Evolutionary conservation across 2,888 invertebrate genomes (phyloP).

Genomic region (Ptychoptera albimana): DNA sequence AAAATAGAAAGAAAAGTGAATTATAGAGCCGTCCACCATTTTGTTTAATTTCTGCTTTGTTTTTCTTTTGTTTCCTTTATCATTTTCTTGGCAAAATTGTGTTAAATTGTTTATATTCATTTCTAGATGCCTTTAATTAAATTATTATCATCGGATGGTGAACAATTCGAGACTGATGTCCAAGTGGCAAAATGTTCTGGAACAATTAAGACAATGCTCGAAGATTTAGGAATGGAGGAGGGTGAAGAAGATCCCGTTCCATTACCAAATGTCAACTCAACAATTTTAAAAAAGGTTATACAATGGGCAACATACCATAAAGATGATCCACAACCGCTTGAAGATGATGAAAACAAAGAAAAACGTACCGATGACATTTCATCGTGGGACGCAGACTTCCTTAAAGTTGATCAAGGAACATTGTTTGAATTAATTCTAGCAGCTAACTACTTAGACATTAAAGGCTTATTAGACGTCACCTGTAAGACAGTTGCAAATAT

Average conservation of each 20-base stretch:
- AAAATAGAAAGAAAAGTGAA: too few relatives aligned
- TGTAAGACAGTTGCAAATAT: constrained; percentile 98
- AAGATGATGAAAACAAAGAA: constrained; percentile 94
- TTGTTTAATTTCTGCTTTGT: too few relatives aligned
- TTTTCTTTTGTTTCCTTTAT: too few relatives aligned
- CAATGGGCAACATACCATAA: constrained; percentile 90
- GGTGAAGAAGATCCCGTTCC: constrained; percentile 92
- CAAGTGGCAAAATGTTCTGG: constrained; percentile 96
- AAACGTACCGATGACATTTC: constrained; percentile 98
- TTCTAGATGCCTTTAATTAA: constrained; percentile 95
- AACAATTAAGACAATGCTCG: constrained; percentile 96
- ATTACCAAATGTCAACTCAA: constrained; percentile 92
- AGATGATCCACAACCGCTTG: constrained; percentile 89
- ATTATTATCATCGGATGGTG: constrained; percentile 87
- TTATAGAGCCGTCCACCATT: too few relatives aligned
- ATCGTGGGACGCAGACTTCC: constrained; percentile 97
- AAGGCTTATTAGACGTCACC: constrained; percentile 88
- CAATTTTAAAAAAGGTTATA: constrained; percentile 86
- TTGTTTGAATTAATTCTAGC: constrained; percentile 92
- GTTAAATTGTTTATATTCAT: too few relatives aligned
- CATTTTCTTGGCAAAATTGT: too few relatives aligned
- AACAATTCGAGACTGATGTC: constrained; percentile 89
- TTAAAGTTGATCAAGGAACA: constrained; percentile 96
- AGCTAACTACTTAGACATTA: constrained; percentile 93
- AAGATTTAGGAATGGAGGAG: constrained; percentile 81